A percentile compares a stretch with the other conserved stretches of the same genome.
Evolutionary conservation across 2,113 vertebrate genomes (phyloP).

Genomic region (Perognathus longimembris): DNA sequence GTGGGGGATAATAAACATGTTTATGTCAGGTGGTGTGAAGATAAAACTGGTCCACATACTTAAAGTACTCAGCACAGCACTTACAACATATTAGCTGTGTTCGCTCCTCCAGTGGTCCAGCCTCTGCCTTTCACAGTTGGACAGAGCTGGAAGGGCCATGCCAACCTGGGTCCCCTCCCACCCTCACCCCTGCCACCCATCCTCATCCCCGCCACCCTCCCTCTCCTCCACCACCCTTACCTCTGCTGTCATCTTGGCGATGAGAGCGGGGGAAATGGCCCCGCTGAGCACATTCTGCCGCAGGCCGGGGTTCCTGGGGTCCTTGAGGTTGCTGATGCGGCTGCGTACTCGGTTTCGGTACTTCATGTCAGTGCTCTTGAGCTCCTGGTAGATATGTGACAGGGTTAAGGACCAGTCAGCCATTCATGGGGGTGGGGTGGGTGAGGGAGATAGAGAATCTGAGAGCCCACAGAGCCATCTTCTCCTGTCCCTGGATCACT

Average conservation of each 20-base stretch:
- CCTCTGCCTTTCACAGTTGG: background rate
- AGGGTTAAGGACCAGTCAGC: conserved; percentile 80
- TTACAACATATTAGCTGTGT: fast-evolving
- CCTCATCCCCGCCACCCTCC: no score
- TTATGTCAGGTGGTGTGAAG: background rate
- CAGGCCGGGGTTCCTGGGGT: conserved; percentile 96
- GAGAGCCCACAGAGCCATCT: background rate
- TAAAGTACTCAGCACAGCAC: background rate
- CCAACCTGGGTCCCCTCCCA: background rate
- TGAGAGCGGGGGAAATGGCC: conserved; percentile 89
- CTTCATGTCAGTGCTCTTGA: conserved; percentile 96
- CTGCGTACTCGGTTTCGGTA: conserved; percentile 98
- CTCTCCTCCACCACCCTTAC: no score
- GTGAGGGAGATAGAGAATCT: background rate
- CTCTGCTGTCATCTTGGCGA: conserved; percentile 96
- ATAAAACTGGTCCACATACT: background rate
- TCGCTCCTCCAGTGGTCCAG: background rate
- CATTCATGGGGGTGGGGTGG: background rate
- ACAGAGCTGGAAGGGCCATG: background rate
- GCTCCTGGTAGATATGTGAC: conserved; percentile 97
- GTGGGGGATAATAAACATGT: background rate
- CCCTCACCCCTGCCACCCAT: fast-evolving
- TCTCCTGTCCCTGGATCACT: background rate
- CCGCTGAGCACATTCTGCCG: conserved; percentile 93
- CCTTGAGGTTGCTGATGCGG: conserved; percentile 98